These are phyloP conservation scores for Acronicta psi DNA, from an alignment of 2,888 invertebrate species.

Conservation along the genomic window DNA sequence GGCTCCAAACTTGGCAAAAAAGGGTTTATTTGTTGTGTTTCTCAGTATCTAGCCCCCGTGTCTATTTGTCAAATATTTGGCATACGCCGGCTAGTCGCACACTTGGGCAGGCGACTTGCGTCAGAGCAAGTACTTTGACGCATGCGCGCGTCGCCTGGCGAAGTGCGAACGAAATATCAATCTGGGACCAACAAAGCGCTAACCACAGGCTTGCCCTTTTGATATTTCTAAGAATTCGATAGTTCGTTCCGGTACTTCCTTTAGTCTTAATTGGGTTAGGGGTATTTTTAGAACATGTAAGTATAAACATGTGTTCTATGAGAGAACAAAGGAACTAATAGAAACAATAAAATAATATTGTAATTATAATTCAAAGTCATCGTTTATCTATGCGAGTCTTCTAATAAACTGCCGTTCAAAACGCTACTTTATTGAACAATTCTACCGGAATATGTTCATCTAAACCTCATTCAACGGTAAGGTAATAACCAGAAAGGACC, in stretches of 20 bases:
- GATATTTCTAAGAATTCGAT: slow-evolving; percentile 54
- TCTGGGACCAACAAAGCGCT: slow-evolving; percentile 48
- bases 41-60: slow-evolving; percentile 57
- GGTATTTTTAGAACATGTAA: slow-evolving; percentile 7
- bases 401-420: no score
- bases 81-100: slow-evolving; percentile 55
- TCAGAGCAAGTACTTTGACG: slow-evolving; percentile 65
- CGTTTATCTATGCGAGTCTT: no score
- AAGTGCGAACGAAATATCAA: slow-evolving; percentile 55
- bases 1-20: slow-evolving; percentile 55
- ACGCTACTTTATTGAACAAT: no score
- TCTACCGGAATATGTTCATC: slow-evolving; percentile 15
- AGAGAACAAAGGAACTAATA: no score
- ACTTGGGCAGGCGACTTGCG: slow-evolving; percentile 61
- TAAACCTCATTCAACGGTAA: slow-evolving; percentile 30
- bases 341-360: no score
- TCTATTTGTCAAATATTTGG: slow-evolving; percentile 63
- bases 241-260: slow-evolving; percentile 18
- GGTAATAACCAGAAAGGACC: slow-evolving; percentile 39
- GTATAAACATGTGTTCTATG: no score
- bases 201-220: slow-evolving; percentile 42
- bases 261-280: slow-evolving; percentile 27
- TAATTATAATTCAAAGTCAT: no score
- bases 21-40: slow-evolving; percentile 59
- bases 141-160: slow-evolving; percentile 55